Percentiles rank a stretch among this genome's conserved stretches.
Evolutionary conservation across 2,113 vertebrate genomes (phyloP).

Genomic region (Nanorana parkeri): DNA sequence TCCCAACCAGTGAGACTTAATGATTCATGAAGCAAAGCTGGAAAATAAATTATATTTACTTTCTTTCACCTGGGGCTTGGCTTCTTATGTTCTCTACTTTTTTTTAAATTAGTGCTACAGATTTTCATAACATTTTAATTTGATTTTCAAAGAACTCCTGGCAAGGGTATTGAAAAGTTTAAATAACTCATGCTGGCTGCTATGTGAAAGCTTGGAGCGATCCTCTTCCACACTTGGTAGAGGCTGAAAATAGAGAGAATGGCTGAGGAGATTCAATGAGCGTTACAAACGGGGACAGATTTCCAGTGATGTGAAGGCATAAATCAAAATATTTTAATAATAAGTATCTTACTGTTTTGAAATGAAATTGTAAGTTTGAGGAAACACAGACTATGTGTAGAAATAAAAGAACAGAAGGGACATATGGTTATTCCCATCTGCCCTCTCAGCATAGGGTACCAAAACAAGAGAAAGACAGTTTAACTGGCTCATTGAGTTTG

Average conservation of each 20-base stretch:
- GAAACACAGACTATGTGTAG: neutral
- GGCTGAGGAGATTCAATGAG: neutral
- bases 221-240: neutral
- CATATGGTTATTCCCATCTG: conserved; percentile 26
- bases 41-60: conserved; percentile 57
- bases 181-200: conserved; percentile 48
- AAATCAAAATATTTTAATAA: conserved; percentile 23
- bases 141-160: conserved; percentile 55
- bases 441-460: neutral
- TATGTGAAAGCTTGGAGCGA: conserved; percentile 38
- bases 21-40: conserved; percentile 55
- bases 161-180: conserved; percentile 54
- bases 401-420: conserved; percentile 8
- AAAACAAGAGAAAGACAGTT: neutral
- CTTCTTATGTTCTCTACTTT: conserved; percentile 53
- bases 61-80: conserved; percentile 54
- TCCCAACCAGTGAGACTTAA: conserved; percentile 53
- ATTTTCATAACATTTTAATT: conserved; percentile 59
- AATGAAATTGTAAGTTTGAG: conserved; percentile 2
- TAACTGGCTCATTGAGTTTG: conserved; percentile 26
- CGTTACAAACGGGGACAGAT: neutral
- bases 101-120: conserved; percentile 50
- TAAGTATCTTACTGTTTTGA: neutral
- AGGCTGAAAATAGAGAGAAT: conserved; percentile 7
- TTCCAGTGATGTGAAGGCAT: neutral